phyloP scores from a whole-genome alignment of 1,140 invertebrate species.

The Drosophila murphyi region DNA sequence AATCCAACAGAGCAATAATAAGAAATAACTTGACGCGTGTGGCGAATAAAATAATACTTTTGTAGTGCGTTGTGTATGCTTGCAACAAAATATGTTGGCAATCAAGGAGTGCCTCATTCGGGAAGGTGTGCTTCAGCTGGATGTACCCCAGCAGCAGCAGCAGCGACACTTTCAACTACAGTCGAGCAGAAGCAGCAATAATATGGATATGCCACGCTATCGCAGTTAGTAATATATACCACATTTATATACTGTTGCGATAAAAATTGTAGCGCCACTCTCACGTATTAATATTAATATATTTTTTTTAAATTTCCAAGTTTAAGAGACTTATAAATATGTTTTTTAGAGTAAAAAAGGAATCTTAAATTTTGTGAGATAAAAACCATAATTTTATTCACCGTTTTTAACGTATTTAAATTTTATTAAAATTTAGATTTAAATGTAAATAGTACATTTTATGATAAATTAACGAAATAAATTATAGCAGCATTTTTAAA shows the following conservation, averaged over 20 bases:
- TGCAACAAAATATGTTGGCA: constrained; percentile 68
- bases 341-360: too few species aligned
- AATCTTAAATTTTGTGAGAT: too few species aligned
- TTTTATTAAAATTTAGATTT: too few species aligned
- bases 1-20: constrained; percentile 13
- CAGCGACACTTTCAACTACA: constrained; percentile 58
- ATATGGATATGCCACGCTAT: constrained; percentile 73
- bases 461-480: too few species aligned
- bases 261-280: too few species aligned
- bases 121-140: constrained; percentile 80
- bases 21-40: constrained; percentile 60
- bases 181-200: constrained; percentile 63
- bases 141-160: constrained; percentile 41
- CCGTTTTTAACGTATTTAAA: too few species aligned
- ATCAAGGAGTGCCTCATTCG: constrained; percentile 82
- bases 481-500: too few species aligned
- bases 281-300: too few species aligned
- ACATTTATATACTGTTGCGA: not conserved
- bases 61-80: constrained; percentile 8
- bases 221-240: constrained; percentile 65
- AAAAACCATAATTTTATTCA: too few species aligned
- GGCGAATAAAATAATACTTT: constrained; percentile 61
- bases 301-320: too few species aligned
- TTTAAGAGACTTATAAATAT: too few species aligned
- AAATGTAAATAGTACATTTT: too few species aligned